A percentile compares a stretch with the other conserved stretches of the same genome.
Evolutionary conservation across 1,140 invertebrate genomes (phyloP).

Genomic region (Cheumatopsyche charites): DNA sequence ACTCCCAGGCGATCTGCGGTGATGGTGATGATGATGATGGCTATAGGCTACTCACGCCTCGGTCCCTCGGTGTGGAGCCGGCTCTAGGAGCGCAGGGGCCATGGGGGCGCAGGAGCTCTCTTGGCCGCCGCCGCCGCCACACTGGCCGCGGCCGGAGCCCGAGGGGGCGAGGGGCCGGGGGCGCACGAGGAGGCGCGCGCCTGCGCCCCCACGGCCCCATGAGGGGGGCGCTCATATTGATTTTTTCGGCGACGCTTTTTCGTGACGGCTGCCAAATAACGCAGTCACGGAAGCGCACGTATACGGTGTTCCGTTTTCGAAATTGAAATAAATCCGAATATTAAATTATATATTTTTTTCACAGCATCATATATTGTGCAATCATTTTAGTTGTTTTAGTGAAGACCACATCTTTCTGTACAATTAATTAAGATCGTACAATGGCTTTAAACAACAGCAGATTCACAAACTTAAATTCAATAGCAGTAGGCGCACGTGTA

Average conservation of each 20-base stretch:
- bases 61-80: no score
- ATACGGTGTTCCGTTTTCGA: neutral
- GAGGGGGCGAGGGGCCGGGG: neutral
- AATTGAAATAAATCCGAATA: no score
- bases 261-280: constrained; percentile 21
- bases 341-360: no score
- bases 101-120: neutral
- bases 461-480: no score
- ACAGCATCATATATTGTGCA: no score
- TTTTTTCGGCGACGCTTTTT: constrained; percentile 23
- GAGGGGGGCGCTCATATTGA: neutral
- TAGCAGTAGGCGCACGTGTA: no score
- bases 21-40: neutral
- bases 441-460: no score
- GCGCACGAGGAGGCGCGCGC: neutral
- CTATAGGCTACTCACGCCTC: constrained; percentile 8
- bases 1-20: no score
- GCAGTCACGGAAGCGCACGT: constrained; percentile 6
- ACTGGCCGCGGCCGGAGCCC: neutral
- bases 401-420: no score
- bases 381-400: no score
- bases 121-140: neutral
- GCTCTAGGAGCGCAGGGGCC: no score
- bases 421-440: no score
- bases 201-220: neutral